Evolutionary conservation across 2,888 invertebrate species (phyloP).

Genomic region (Stenichneumon culpator): DNA sequence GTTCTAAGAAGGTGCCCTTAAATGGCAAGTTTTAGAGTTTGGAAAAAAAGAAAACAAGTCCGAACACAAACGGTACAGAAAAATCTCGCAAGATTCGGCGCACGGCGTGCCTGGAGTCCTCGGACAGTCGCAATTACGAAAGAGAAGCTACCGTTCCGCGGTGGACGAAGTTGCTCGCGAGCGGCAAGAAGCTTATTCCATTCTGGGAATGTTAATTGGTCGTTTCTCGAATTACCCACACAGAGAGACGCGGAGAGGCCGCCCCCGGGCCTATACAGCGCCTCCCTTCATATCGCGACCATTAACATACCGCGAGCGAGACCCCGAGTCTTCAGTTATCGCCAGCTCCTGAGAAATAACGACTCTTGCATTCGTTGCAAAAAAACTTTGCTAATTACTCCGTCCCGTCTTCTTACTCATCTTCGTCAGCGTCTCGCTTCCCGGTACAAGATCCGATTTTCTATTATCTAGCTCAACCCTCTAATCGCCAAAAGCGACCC

Average conservation of each 20-base stretch:
- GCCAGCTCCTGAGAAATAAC: slow-evolving; percentile 68
- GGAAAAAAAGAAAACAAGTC: not conserved
- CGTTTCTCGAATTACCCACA: slow-evolving; percentile 80
- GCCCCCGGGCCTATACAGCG: slow-evolving; percentile 38
- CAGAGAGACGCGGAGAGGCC: slow-evolving; percentile 34
- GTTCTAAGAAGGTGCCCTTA: not conserved
- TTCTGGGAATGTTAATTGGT: slow-evolving; percentile 81
- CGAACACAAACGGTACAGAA: not conserved
- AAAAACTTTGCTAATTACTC: slow-evolving; percentile 63
- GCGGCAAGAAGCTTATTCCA: slow-evolving; percentile 73
- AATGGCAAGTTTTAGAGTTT: not conserved
- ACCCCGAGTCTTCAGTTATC: slow-evolving; percentile 63
- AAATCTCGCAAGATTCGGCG: slow-evolving; percentile 10
- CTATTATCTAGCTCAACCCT: not conserved
- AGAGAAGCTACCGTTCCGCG: slow-evolving; percentile 23
- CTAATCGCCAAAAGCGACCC: no score
- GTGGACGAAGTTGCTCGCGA: slow-evolving; percentile 49
- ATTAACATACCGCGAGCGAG: slow-evolving; percentile 78
- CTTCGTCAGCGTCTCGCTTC: not conserved
- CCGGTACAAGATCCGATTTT: slow-evolving; percentile 18
- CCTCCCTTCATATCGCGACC: slow-evolving; percentile 77
- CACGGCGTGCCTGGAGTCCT: not conserved
- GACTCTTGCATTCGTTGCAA: slow-evolving; percentile 60
- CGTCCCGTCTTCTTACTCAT: slow-evolving; percentile 23
- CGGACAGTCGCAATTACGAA: slow-evolving; percentile 23